Conservation (phyloP, 2,888 invertebrate species). For the Oligia fasciuncula region DNA sequence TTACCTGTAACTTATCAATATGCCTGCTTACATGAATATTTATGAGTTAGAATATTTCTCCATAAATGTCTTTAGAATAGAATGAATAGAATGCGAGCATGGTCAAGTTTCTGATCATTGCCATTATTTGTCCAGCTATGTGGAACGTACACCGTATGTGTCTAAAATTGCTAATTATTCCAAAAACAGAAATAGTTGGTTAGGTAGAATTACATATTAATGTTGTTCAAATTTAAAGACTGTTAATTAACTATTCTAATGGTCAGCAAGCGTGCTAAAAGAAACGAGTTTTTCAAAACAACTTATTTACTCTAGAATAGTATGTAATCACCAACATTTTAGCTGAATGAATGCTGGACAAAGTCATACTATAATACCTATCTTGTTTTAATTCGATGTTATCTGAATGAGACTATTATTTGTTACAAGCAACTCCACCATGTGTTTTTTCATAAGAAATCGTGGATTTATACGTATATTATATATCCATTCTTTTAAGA, state of each 20-base stretch:
- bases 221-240: background rate
- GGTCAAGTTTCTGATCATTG: conserved; percentile 39
- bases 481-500: too few relatives aligned
- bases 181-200: conserved; percentile 7
- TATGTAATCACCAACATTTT: background rate
- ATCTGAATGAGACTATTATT: background rate
- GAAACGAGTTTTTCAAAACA: conserved; percentile 3
- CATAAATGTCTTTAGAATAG: conserved; percentile 23
- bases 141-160: conserved; percentile 18
- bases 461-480: background rate
- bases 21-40: conserved; percentile 26
- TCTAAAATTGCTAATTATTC: background rate
- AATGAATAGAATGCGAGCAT: conserved; percentile 45
- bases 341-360: background rate
- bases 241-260: conserved; percentile 23
- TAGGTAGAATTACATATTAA: conserved; percentile 7
- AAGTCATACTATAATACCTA: background rate
- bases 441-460: background rate
- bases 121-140: conserved; percentile 26
- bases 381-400: background rate
- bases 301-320: background rate
- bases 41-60: conserved; percentile 24
- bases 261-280: conserved; percentile 4
- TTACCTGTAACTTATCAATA: background rate
- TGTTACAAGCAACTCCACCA: background rate